Evolutionary conservation across 1,140 invertebrate species (phyloP), one percentile per base, ranked within the genome.

Genomic region (Arctopsyche grandis): DNA sequence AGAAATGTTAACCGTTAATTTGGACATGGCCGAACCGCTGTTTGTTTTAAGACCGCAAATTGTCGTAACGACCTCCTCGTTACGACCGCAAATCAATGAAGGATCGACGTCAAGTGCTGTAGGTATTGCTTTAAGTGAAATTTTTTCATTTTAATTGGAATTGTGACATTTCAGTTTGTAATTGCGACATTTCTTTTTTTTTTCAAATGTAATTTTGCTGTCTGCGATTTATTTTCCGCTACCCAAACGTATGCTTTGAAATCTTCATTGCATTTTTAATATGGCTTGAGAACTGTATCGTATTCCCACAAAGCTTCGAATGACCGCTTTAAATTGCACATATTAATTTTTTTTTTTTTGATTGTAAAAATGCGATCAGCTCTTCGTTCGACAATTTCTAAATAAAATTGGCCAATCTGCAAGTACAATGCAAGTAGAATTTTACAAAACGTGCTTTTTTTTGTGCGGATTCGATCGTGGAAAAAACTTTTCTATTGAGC

Each of bases 21-120:
- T 19, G 48, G 16, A 52, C 10, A 52, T 52, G 48, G 48, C 12
- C 12, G 16, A 9, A 71, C 24, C 69, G 44, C 5, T 71, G 69
- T 71, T 71, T 71, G 69, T 48, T 71, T 71, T 71, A 22, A 71
- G 29, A 71, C 69, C 69, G 43, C 69, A 71, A 71, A 71, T 71
- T 71, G 16, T 38, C 44, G 12, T 29, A 66, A 66, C 24, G 24
- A 66, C 22, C 22, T 26, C 9, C 22, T 66, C 24, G 24, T 66
- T 66, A 66, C 26, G 24, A 66, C 63, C 63, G 63, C 63, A 66
- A 66, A 66, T 19, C 7, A 9, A 9, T 3, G 7, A 60, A 60
- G 56, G 21, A 60, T 9, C 56, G 16, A 21, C 19, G 29, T 1
- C 29, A 38, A 38, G 29, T 38, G 29, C 29, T 38, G 1, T 21